Conservation (phyloP, 2,113 vertebrate genomes). For the Hepsetus odoe region DNA sequence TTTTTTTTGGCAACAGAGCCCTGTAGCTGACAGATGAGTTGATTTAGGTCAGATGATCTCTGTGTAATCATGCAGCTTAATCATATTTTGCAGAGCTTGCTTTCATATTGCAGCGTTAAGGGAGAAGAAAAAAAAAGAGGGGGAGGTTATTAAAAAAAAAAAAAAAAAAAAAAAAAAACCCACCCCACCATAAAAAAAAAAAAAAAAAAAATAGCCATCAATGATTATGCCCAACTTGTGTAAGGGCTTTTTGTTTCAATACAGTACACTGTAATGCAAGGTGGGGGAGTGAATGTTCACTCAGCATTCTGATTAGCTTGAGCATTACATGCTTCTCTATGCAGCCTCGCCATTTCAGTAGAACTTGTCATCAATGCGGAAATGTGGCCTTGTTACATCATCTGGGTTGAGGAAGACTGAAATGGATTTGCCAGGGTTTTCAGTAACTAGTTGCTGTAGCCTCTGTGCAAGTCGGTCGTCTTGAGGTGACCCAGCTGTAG, state of each 20-base stretch:
- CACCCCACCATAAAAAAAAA: background rate
- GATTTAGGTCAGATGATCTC: slow-evolving; percentile 46
- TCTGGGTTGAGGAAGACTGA: slow-evolving; percentile 83
- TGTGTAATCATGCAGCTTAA: slow-evolving; percentile 44
- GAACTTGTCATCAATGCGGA: slow-evolving; percentile 83
- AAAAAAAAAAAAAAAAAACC: too few relatives aligned
- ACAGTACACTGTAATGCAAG: slow-evolving; percentile 1
- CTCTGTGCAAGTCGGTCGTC: slow-evolving; percentile 78
- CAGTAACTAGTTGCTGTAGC: slow-evolving; percentile 81
- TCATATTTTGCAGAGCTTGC: slow-evolving; percentile 36
- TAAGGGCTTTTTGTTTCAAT: slow-evolving; percentile 14
- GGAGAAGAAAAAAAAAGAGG: too few relatives aligned
- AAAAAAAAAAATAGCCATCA: slow-evolving; percentile 9
- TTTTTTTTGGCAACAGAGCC: slow-evolving; percentile 36
- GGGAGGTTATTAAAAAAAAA: too few relatives aligned
- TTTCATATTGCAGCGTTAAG: slow-evolving; percentile 26
- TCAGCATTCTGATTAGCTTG: background rate
- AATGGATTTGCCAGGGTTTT: slow-evolving; percentile 82
- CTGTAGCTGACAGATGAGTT: slow-evolving; percentile 38
- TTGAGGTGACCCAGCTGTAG: slow-evolving; percentile 69
- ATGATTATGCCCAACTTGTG: slow-evolving; percentile 5
- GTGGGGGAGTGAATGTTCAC: background rate
- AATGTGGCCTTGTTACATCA: slow-evolving; percentile 79
- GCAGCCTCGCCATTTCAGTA: slow-evolving; percentile 64
- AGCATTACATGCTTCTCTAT: slow-evolving; percentile 5